phyloP scores from a whole-genome alignment of 2,797 vertebrate genomes.

The Triplophysa yarkandensis region DNA sequence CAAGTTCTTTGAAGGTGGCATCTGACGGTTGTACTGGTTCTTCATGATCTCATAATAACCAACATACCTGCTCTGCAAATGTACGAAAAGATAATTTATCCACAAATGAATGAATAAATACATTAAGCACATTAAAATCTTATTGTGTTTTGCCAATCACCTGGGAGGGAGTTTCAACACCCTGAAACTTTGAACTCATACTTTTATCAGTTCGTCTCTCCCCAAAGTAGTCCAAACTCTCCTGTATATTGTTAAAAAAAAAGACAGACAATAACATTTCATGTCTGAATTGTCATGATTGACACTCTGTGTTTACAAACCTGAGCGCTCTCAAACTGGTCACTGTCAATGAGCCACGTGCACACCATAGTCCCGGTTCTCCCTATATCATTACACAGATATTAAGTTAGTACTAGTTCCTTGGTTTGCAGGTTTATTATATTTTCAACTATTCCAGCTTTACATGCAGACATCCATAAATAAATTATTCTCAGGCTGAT shows the following conservation, averaged over 20 bases:
- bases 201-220: constrained; percentile 90
- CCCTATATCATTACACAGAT: constrained; percentile 73
- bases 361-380: constrained; percentile 94
- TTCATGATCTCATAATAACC: constrained; percentile 93
- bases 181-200: constrained; percentile 90
- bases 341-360: constrained; percentile 88
- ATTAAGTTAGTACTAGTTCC: too few species aligned
- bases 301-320: constrained; percentile 64
- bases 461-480: too few species aligned
- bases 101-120: neutral
- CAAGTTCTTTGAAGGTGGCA: constrained; percentile 82
- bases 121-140: neutral
- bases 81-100: constrained; percentile 37
- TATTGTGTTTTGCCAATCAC: constrained; percentile 64
- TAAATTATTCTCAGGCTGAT: too few species aligned
- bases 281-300: neutral
- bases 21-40: constrained; percentile 79
- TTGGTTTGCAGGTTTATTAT: too few species aligned
- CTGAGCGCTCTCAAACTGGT: constrained; percentile 88
- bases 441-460: neutral
- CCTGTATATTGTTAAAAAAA: constrained; percentile 67
- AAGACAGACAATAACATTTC: neutral
- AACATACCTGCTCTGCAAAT: constrained; percentile 89
- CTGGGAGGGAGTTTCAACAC: constrained; percentile 97
- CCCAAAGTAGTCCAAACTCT: constrained; percentile 92